A percentile compares a stretch with the other conserved stretches of the same genome.
These are phyloP conservation scores for Mugil cephalus DNA, from an alignment of 2,113 vertebrate genomes.

Conservation along the genomic window DNA sequence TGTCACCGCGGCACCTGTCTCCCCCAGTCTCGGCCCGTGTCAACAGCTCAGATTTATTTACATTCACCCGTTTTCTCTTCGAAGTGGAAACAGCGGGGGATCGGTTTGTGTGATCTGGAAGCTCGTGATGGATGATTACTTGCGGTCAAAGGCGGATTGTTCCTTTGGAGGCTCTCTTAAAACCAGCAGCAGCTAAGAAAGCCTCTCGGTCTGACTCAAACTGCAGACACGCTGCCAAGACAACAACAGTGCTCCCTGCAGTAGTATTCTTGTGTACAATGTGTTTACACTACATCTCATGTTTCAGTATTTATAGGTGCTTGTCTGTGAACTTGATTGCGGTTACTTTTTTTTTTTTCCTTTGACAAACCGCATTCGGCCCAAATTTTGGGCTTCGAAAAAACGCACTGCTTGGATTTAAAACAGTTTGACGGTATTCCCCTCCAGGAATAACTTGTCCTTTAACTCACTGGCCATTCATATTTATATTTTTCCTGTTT, in stretches of 20 bases:
- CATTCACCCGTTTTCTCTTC: slow-evolving; percentile 70
- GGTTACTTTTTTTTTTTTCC: slow-evolving; percentile 20
- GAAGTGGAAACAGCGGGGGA: slow-evolving; percentile 6
- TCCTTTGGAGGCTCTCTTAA: too few relatives aligned
- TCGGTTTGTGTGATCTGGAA: background rate
- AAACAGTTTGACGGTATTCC: slow-evolving; percentile 5
- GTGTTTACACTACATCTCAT: slow-evolving; percentile 14
- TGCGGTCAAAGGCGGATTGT: too few relatives aligned
- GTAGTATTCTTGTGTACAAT: slow-evolving; percentile 4
- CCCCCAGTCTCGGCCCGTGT: slow-evolving; percentile 66
- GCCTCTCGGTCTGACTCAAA: background rate
- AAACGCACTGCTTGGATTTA: slow-evolving; percentile 22
- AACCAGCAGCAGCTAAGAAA: background rate
- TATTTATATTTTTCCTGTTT: slow-evolving; percentile 42
- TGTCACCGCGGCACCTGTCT: slow-evolving; percentile 80
- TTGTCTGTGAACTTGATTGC: slow-evolving; percentile 40
- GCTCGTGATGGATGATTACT: background rate
- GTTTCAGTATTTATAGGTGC: slow-evolving; percentile 31
- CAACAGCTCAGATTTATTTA: slow-evolving; percentile 77
- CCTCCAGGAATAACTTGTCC: slow-evolving; percentile 13
- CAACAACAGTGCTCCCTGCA: background rate
- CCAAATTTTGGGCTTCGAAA: slow-evolving; percentile 4
- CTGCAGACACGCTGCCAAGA: background rate
- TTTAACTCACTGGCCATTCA: slow-evolving; percentile 15
- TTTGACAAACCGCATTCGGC: slow-evolving; percentile 14